Base-by-base conservation (phyloP, 2,888 invertebrate species). In the Pyrocoelia pectoralis region DNA sequence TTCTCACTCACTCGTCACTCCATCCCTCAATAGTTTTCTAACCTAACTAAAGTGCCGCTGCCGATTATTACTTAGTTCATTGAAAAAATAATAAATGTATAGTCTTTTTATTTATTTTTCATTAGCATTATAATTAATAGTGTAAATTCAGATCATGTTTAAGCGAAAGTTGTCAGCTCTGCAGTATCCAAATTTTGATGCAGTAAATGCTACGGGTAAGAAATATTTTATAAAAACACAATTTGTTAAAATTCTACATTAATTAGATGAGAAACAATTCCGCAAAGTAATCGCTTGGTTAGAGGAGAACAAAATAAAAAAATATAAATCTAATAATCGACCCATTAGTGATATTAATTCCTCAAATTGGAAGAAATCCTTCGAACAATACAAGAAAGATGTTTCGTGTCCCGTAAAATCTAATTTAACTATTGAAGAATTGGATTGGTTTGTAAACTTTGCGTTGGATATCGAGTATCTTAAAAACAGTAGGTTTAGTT, bases 231-330 rank as follows among this genome's bases (percentile, higher is more conserved):
- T n/a, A n/a, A n/a, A n/a, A n/a, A n/a, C n/a, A n/a, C n/a, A n/a
- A n/a, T n/a, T 17, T 10, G 4, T 18, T 14, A 46, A 18, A 5
- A 24, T 5, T 24, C 24, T 24, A 5, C 24, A 3, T n/a, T 10
- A 46, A 17, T 18, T 79, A 97, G 97, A 95, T 83, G 87, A 89
- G 70, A 87, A 86, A 66, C 89, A 92, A 74, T 91, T 94, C 76
- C 88, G 93, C 52, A 91, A 89, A 75, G 84, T 95, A 17, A 86
- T 97, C 15, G 81, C 92, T 1, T 98, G 97, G 98, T 79, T 98
- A 56, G 98, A 98, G 81, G 94, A 95, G 77, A 95, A 95, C 79
- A 95, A 94, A 82, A 95, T 98, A 69, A 88, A 96, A 9, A 89
- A 91, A 70, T 95, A 94, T 72, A 90, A 90, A 76, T 91, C 94